phyloP scores from a whole-genome alignment of 2,888 invertebrate species.

The Horisme vitalbata region DNA sequence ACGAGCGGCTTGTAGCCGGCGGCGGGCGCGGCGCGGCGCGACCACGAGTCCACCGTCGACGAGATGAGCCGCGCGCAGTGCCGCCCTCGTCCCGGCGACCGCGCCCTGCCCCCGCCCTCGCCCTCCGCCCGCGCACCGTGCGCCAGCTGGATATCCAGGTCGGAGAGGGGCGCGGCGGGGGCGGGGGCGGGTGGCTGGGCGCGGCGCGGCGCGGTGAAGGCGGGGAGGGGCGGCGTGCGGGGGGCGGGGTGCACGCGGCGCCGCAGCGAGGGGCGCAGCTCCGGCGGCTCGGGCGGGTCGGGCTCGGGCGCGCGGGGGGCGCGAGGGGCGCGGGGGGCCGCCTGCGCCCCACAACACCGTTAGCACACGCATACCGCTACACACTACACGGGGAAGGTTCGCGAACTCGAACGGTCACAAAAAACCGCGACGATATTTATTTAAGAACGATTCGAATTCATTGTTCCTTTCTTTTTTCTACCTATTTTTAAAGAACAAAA shows the following conservation, averaged over 20 bases:
- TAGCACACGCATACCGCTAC: conserved; percentile 20
- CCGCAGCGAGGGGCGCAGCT: conserved; percentile 36
- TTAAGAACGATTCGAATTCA: too few relatives aligned
- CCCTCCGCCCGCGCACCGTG: conserved; percentile 30
- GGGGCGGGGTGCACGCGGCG: conserved; percentile 39
- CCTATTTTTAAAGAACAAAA: too few relatives aligned
- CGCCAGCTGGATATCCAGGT: conserved; percentile 53
- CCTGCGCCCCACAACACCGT: conserved; percentile 38
- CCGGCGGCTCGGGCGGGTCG: conserved; percentile 27
- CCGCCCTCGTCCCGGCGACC: conserved; percentile 21
- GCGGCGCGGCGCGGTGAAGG: conserved; percentile 30
- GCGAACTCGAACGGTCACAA: not conserved
- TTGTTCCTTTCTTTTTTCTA: too few relatives aligned
- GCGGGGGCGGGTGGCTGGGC: conserved; percentile 14
- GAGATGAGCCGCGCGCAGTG: conserved; percentile 79
- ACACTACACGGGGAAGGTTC: conserved; percentile 4
- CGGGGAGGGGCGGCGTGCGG: conserved; percentile 25
- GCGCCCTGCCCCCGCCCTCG: conserved; percentile 21
- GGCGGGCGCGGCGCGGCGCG: conserved; percentile 55
- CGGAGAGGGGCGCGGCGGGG: conserved; percentile 39
- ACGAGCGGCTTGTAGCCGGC: conserved; percentile 85
- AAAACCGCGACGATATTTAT: too few relatives aligned
- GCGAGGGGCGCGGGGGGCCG: conserved; percentile 28
- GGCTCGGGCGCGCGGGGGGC: conserved; percentile 15
- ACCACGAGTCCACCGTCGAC: conserved; percentile 86